A percentile compares a stretch with the other conserved stretches of the same genome.
phyloP scores from a whole-genome alignment of 30 jellyfish, hydroid and myxozoan species.

The Phacellophora camtschatica region DNA sequence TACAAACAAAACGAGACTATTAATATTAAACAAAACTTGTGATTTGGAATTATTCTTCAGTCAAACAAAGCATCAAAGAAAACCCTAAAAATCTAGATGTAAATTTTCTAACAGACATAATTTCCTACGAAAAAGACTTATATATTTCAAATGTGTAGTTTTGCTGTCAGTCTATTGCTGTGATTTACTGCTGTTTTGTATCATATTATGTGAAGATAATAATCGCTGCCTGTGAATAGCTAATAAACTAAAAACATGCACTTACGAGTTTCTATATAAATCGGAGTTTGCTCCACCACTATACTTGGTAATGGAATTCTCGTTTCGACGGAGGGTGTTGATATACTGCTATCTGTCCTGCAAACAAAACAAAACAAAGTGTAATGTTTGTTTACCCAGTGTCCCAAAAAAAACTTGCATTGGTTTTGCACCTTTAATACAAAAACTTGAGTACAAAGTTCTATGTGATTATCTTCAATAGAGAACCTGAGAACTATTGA shows the following conservation, averaged over 20 bases:
- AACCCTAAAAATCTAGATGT: not conserved
- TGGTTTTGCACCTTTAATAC: too few species aligned
- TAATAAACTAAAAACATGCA: not conserved
- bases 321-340: conserved; percentile 53
- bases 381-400: too few species aligned
- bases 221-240: not conserved
- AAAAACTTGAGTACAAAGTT: too few species aligned
- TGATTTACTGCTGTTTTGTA: too few species aligned
- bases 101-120: not conserved
- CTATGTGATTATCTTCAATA: too few species aligned
- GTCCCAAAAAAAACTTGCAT: too few species aligned
- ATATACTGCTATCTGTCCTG: conserved; percentile 20
- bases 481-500: too few species aligned
- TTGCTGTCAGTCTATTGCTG: too few species aligned
- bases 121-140: too few species aligned
- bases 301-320: conserved; percentile 65
- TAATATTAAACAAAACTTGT: not conserved
- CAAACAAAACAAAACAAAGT: not conserved
- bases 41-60: not conserved
- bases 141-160: too few species aligned
- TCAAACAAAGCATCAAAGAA: not conserved
- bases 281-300: conserved; percentile 47
- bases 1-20: too few species aligned
- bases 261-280: conserved; percentile 67
- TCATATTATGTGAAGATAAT: too few species aligned